These are phyloP conservation scores for Sipha maydis DNA, from an alignment of 2,888 invertebrate species.

Conservation along the genomic window DNA sequence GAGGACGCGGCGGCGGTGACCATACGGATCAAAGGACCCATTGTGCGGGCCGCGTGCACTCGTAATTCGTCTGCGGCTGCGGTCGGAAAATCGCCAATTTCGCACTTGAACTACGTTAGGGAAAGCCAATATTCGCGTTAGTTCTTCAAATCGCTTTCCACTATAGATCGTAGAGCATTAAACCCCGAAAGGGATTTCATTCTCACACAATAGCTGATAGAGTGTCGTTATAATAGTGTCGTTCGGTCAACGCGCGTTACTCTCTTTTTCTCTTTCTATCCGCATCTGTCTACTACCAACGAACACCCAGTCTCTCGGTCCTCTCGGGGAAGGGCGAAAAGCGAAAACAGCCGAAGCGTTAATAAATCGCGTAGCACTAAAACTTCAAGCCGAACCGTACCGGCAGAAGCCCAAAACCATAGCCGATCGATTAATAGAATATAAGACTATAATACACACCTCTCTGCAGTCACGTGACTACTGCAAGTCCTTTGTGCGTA, in stretches of 20 bases:
- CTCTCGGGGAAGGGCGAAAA: neutral
- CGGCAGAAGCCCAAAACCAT: neutral
- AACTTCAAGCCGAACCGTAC: neutral
- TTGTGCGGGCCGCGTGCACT: conserved; percentile 4
- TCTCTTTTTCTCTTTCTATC: neutral
- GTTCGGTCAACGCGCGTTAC: neutral
- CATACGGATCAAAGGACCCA: conserved; percentile 34
- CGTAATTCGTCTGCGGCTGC: conserved; percentile 10
- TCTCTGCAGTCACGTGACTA: no score
- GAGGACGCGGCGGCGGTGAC: neutral
- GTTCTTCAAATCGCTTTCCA: conserved; percentile 54
- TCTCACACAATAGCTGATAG: conserved; percentile 14
- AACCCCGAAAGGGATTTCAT: conserved; percentile 44
- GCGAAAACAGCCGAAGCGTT: neutral
- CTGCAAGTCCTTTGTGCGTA: no score
- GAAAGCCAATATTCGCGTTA: conserved; percentile 49
- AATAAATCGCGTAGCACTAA: neutral
- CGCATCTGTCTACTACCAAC: no score
- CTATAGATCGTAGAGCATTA: conserved; percentile 34
- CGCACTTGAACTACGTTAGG: conserved; percentile 49
- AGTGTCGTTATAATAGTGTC: conserved; percentile 15
- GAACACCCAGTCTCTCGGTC: neutral
- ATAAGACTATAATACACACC: neutral
- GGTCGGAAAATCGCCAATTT: conserved; percentile 55
- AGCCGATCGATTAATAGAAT: neutral